Evolutionary conservation across 2,797 vertebrate species (phyloP).

Genomic region (Fratercula arctica): DNA sequence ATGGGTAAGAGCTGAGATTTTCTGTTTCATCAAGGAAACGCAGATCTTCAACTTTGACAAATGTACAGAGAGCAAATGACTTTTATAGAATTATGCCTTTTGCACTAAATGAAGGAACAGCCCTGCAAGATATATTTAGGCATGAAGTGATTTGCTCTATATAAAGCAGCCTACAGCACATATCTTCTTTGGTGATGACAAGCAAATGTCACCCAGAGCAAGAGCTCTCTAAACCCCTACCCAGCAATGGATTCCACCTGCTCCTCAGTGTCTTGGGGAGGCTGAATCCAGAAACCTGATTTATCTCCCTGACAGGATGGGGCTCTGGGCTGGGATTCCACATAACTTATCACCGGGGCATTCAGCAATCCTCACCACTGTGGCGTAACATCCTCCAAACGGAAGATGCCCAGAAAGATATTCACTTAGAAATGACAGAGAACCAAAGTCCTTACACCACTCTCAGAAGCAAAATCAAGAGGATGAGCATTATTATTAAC

Average conservation of each 20-base stretch:
- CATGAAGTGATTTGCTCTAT: background rate
- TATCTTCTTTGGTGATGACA: background rate
- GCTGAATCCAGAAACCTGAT: background rate
- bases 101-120: slow-evolving; percentile 1
- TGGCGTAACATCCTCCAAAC: background rate
- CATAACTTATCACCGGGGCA: background rate
- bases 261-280: background rate
- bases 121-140: background rate
- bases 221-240: background rate
- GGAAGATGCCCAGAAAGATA: background rate
- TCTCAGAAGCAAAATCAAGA: background rate
- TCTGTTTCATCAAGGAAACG: background rate
- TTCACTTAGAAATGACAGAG: background rate
- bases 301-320: background rate
- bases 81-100: background rate
- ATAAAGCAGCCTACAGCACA: slow-evolving; percentile 2
- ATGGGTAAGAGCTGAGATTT: background rate
- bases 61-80: background rate
- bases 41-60: background rate
- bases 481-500: background rate
- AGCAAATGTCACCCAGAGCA: background rate
- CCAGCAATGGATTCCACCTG: background rate
- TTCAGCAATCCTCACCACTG: background rate
- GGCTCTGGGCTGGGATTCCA: background rate
- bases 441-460: background rate